These are phyloP conservation scores for Gorsachius magnificus DNA, from an alignment of 2,797 vertebrate species.

Conservation along the genomic window DNA sequence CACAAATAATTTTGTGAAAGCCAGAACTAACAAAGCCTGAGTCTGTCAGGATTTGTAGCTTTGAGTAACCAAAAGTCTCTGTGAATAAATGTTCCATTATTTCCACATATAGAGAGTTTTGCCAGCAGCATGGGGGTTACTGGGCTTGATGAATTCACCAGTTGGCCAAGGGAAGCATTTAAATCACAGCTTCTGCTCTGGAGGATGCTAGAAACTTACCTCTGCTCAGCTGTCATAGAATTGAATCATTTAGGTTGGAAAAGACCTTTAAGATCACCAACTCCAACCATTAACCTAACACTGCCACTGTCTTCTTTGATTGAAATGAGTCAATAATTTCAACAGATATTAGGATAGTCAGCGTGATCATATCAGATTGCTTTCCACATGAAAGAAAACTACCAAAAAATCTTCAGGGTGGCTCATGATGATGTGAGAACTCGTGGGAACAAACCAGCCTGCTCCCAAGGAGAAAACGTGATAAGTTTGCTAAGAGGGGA, in stretches of 20 bases:
- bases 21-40: conserved; percentile 13
- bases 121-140: background rate
- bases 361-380: background rate
- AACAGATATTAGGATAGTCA: background rate
- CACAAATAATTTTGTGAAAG: background rate
- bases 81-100: background rate
- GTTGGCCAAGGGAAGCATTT: background rate
- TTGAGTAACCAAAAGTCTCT: conserved; percentile 2
- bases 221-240: background rate
- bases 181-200: background rate
- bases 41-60: background rate
- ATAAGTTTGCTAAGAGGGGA: background rate
- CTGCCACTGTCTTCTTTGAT: background rate
- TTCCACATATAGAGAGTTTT: background rate
- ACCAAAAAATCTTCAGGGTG: background rate
- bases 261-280: too few relatives aligned
- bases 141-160: background rate
- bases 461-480: background rate
- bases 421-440: background rate
- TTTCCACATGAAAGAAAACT: background rate
- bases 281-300: too few relatives aligned
- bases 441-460: background rate
- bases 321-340: background rate
- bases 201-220: background rate
- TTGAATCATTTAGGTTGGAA: too few relatives aligned